Evolutionary conservation across 30 jellyfish, hydroid and myxozoan genomes (phyloP).

Genomic region (Phacellophora camtschatica): DNA sequence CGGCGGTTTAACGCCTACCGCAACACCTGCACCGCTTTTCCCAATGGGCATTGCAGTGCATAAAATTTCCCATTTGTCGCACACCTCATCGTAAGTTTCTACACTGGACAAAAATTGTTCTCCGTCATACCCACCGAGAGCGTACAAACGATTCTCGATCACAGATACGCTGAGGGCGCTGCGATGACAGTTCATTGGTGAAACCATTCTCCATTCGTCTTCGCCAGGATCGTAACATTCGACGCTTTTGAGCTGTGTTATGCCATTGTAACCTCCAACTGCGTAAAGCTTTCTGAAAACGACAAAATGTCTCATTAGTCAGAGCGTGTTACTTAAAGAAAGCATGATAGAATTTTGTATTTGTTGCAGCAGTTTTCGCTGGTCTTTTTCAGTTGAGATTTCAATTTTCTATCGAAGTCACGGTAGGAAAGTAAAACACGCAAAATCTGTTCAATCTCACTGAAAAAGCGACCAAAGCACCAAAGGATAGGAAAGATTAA

Average conservation of each 20-base stretch:
- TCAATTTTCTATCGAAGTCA: no score
- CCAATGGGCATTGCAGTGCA: slow-evolving; percentile 59
- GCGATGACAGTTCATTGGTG: slow-evolving; percentile 91
- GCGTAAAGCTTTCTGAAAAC: slow-evolving; percentile 82
- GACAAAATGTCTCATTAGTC: not conserved
- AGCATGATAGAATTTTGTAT: no score
- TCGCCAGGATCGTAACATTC: slow-evolving; percentile 82
- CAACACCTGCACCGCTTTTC: slow-evolving; percentile 94
- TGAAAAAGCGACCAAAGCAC: no score
- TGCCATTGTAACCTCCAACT: slow-evolving; percentile 95
- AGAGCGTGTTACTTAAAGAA: no score
- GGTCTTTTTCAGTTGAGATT: no score
- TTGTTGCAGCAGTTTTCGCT: no score
- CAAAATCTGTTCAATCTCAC: no score
- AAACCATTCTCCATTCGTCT: slow-evolving; percentile 76
- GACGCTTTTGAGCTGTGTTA: slow-evolving; percentile 92
- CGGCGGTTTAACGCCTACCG: slow-evolving; percentile 88
- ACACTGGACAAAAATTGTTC: slow-evolving; percentile 77
- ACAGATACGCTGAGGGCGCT: slow-evolving; percentile 91
- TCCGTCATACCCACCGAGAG: slow-evolving; percentile 94
- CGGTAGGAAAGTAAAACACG: no score
- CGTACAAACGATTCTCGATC: slow-evolving; percentile 54
- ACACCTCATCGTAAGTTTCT: slow-evolving; percentile 59
- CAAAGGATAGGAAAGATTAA: no score
- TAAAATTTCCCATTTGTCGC: slow-evolving; percentile 68